Evolutionary conservation across 2,888 invertebrate species (phyloP).

Genomic region (Monochamus alternatus): DNA sequence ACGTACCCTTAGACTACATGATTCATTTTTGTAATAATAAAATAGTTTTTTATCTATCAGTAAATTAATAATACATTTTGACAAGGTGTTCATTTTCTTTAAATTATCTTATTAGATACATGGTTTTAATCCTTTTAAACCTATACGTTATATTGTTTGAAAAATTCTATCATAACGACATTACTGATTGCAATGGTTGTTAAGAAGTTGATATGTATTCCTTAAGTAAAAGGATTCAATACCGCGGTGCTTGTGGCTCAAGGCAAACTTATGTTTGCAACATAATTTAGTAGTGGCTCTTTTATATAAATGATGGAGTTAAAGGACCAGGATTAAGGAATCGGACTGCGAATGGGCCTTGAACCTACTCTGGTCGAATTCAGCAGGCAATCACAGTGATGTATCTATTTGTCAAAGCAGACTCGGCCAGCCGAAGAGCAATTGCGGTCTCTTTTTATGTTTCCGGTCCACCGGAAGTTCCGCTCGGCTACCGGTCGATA

Average conservation of each 20-base stretch:
- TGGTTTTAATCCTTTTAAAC: no score
- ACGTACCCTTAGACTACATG: no score
- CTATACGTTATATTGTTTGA: no score
- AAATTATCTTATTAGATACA: no score
- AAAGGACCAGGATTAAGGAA: slow-evolving; percentile 34
- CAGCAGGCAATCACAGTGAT: slow-evolving; percentile 41
- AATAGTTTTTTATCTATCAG: no score
- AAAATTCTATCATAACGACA: no score
- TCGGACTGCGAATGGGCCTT: slow-evolving; percentile 33
- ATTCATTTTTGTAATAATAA: no score
- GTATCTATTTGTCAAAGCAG: slow-evolving; percentile 67
- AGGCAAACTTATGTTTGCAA: slow-evolving; percentile 14
- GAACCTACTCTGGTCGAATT: slow-evolving; percentile 38
- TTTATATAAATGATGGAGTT: slow-evolving; percentile 32
- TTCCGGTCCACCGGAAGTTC: slow-evolving; percentile 72
- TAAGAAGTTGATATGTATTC: neutral
- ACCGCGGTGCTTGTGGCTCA: neutral
- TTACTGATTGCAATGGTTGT: neutral
- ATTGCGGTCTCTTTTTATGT: slow-evolving; percentile 72
- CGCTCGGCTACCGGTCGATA: slow-evolving; percentile 71
- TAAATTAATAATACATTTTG: no score
- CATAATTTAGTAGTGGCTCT: slow-evolving; percentile 24
- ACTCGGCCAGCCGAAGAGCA: slow-evolving; percentile 65
- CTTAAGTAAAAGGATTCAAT: neutral
- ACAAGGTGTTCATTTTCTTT: no score